Evolutionary conservation across 92 coral and sea anemone genomes (phyloP).

Genomic region (Paramuricea clavata): DNA sequence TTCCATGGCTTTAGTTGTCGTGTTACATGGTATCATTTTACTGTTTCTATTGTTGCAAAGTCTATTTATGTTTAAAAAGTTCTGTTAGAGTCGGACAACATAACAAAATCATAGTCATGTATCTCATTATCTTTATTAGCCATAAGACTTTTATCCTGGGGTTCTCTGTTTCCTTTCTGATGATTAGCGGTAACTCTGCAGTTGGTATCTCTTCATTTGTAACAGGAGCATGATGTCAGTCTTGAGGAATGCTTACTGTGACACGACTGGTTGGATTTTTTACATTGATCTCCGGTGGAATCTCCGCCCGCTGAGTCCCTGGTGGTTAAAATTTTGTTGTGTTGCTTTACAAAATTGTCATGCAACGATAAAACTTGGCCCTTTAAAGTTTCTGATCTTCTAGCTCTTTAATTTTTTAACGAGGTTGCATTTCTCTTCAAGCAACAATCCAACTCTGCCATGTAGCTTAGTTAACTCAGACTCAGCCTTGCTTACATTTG

Average conservation of each 20-base stretch:
- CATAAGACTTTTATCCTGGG: neutral
- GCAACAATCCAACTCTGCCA: neutral
- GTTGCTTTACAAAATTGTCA: neutral
- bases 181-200: neutral
- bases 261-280: neutral
- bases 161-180: neutral
- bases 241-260: neutral
- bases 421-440: conserved; percentile 5
- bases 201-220: neutral
- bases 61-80: neutral
- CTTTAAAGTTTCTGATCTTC: neutral
- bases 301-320: too few relatives aligned
- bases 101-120: conserved; percentile 36
- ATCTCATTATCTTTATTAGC: neutral
- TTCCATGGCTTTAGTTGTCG: conserved; percentile 46
- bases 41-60: neutral
- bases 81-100: conserved; percentile 55
- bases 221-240: neutral
- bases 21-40: conserved; percentile 42
- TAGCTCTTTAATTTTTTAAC: neutral
- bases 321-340: neutral
- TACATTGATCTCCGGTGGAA: neutral
- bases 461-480: neutral
- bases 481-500: neutral
- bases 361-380: conserved; percentile 7